phyloP scores from a whole-genome alignment of 1,140 invertebrate species.

The Hormaphis cornu region DNA sequence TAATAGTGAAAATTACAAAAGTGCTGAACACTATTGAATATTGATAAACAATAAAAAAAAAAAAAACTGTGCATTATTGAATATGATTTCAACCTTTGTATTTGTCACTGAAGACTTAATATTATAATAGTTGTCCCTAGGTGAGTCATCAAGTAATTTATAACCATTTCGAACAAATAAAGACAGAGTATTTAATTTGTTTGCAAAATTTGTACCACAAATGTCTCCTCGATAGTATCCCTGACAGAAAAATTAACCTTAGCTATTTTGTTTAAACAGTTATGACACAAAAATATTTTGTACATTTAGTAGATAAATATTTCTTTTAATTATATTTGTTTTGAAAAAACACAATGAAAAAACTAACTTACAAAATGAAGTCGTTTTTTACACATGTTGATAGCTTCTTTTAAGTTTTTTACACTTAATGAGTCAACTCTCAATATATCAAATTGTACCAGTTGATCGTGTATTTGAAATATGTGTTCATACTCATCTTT shows the following conservation, averaged over 20 bases:
- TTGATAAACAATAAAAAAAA: constrained; percentile 37
- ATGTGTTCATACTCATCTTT: constrained; percentile 13
- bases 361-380: neutral
- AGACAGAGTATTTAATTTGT: constrained; percentile 6
- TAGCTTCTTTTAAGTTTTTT: constrained; percentile 18
- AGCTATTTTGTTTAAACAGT: neutral
- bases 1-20: neutral
- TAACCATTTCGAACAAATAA: constrained; percentile 8
- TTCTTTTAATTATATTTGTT: neutral
- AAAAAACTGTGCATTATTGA: constrained; percentile 35
- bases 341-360: neutral
- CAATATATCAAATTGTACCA: neutral
- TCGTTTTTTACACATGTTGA: constrained; percentile 19
- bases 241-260: constrained; percentile 1
- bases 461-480: constrained; percentile 14
- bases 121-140: constrained; percentile 24
- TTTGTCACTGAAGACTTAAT: constrained; percentile 1
- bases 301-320: neutral
- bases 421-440: constrained; percentile 15
- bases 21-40: constrained; percentile 34
- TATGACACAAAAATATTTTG: neutral
- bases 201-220: constrained; percentile 5
- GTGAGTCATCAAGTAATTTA: constrained; percentile 16
- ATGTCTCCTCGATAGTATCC: neutral
- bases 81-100: constrained; percentile 6